Conservation (phyloP, 2,888 invertebrate species). For the Odontomyia ornata region DNA sequence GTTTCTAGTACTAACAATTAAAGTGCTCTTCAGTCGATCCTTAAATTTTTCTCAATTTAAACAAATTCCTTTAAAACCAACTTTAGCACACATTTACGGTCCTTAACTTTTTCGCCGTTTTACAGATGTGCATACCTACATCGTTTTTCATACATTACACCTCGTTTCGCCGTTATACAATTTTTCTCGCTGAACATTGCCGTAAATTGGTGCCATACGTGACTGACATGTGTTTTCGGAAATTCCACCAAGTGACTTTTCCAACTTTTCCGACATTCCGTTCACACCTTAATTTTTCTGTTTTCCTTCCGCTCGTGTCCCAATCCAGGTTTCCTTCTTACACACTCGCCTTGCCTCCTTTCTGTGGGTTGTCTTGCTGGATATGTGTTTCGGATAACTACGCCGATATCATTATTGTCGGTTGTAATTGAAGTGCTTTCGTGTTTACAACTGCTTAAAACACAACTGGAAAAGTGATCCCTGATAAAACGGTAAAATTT, state of each 20-base stretch:
- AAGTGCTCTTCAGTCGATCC: background rate
- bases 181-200: background rate
- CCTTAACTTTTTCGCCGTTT: too few species aligned
- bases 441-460: conserved; percentile 23
- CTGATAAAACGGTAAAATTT: conserved; percentile 16
- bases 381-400: background rate
- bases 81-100: too few species aligned
- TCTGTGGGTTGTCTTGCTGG: too few species aligned
- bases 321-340: background rate
- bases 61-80: too few species aligned
- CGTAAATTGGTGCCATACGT: conserved; percentile 39
- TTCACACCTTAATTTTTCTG: conserved; percentile 11
- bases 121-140: too few species aligned
- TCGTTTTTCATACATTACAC: too few species aligned
- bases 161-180: background rate
- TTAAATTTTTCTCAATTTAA: background rate
- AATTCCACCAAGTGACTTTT: conserved; percentile 21
- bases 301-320: background rate
- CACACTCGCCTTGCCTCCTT: background rate
- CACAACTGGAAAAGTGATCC: conserved; percentile 13
- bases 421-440: conserved; percentile 38
- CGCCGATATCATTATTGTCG: conserved; percentile 4
- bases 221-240: conserved; percentile 36
- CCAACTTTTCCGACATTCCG: background rate
- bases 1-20: background rate